Evolutionary conservation across 1,140 invertebrate species (phyloP), one percentile per base, ranked within the genome.

Genomic region (Elysia chlorotica): DNA sequence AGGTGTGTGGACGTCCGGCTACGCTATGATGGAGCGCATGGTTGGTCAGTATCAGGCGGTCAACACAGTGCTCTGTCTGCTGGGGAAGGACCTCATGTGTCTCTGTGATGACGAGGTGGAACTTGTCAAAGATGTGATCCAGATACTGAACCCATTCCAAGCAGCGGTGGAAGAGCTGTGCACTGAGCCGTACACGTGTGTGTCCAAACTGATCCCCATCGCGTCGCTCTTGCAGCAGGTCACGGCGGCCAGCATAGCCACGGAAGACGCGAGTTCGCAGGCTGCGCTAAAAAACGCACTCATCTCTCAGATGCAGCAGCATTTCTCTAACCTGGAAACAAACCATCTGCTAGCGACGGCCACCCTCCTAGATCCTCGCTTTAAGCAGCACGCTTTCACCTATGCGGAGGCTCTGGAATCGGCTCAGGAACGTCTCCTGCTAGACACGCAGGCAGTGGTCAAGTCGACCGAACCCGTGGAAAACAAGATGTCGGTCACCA

Each of bases 71-170:
- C 37, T 71, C 4, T 71, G 69, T 25, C 63, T 71, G 36, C 59
- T 63, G 19, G 59, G 69, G 23, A 71, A 63, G 63, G 59, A 63
- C 30, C 57, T 62, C 69, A 71, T 71, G 59, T 62, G 57, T 36
- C 36, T 71, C 30, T 71, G 69, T 63, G 69, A 71, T 63, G 69
- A 71, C 28, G 69, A 71, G 37, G 59, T 71, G 23, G 69, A 71
- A 38, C 69, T 71, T 3, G 63, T 71, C 19, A 25, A 37, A 33
- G 17, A 28, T 33, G 37, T 71, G 10, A 35, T 71, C 30, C 57
- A 71, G 25, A 59, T 63, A 10, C 69, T 71, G 10, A 17, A 38
- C 21, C 69, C 69, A 0, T 71, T 71, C 54, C 57, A 71, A 33
- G 69, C 69, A n/a, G 69, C 69, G 3, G 63, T 59, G 5, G 48